Base-by-base conservation (phyloP, 53 echinoderm and acorn worm species). In the Temnopleurus reevesii region DNA sequence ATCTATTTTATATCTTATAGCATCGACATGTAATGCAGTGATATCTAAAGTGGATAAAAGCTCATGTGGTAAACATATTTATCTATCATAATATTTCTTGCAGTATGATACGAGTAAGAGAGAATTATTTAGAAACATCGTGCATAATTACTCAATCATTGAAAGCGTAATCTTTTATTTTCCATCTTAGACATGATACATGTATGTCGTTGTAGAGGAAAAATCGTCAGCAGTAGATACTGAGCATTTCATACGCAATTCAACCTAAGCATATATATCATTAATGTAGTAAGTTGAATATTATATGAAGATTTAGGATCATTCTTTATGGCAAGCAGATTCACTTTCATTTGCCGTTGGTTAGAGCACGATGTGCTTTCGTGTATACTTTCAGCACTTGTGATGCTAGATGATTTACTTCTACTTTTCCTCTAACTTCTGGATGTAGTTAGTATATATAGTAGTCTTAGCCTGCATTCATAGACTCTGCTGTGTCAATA, bases 71-170 rank as follows among this genome's bases (percentile, higher is more conserved):
- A 31, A 63, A 18, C 31, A 17, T 63, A 63, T 63, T 63, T 63
- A 63, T 63, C 63, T 33, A 63, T 63, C 63, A 63, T 13, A 63
- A 63, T n/a, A 63, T 63, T 63, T 63, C 63, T 63, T 63, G 63
- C 63, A 63, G 63, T 63, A 34, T 21, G 63, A 63, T 33, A 33
- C n/a, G n/a, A 63, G 33, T 63, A 63, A 63, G 63, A 34, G 34
- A 33, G 13, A 33, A 33, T 63, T 63, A 63, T 31, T 63, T 63
- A 58, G 63, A 63, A n/a, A 17, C 30, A 63, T 63, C 63, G 18
- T 33, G 63, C 63, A 2, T 63, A n/a, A n/a, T 30, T 63, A 34
- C 31, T 63, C 63, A 63, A 63, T 63, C 63, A 63, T 63, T 63
- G 63, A 63, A 63, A 63, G 18, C 34, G 63, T 63, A 63, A 63